Conservation (phyloP, 2,113 vertebrate species). For the Crotalus helleri region DNA sequence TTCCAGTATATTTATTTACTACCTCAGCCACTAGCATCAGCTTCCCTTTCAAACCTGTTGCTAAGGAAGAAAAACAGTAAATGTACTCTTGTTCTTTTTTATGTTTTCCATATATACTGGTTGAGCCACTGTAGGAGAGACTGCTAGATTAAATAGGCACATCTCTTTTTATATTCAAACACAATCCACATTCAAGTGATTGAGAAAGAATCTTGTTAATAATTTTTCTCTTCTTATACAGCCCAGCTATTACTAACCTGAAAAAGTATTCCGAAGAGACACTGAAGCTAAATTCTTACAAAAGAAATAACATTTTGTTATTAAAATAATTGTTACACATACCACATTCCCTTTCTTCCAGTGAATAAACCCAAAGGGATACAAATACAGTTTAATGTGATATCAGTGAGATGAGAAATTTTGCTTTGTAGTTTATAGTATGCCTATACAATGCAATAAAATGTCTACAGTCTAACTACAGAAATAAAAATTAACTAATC, state of each 20-base stretch:
- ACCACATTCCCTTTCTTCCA: not conserved
- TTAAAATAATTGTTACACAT: not conserved
- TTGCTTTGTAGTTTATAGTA: not conserved
- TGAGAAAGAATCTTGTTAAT: not conserved
- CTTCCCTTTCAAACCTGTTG: not conserved
- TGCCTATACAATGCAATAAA: not conserved
- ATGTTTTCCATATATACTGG: not conserved
- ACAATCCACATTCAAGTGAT: not conserved
- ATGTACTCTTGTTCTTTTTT: not conserved
- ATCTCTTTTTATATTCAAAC: not conserved
- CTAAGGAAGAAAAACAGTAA: not conserved
- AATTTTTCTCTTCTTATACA: not conserved
- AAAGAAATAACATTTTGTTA: not conserved
- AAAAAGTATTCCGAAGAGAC: not conserved
- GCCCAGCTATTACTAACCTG: not conserved
- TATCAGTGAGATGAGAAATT: accelerated
- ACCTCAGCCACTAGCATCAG: not conserved
- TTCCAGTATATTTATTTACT: not conserved
- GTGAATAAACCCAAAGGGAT: accelerated
- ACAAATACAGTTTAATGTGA: not conserved
- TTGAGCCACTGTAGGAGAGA: not conserved
- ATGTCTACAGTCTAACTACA: not conserved
- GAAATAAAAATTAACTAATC: not conserved
- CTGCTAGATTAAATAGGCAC: not conserved
- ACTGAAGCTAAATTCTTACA: constrained; percentile 21